Percentiles rank a stretch among this genome's conserved stretches.
Conservation (phyloP, 1,140 invertebrate genomes). For the Sinella curviseta region DNA sequence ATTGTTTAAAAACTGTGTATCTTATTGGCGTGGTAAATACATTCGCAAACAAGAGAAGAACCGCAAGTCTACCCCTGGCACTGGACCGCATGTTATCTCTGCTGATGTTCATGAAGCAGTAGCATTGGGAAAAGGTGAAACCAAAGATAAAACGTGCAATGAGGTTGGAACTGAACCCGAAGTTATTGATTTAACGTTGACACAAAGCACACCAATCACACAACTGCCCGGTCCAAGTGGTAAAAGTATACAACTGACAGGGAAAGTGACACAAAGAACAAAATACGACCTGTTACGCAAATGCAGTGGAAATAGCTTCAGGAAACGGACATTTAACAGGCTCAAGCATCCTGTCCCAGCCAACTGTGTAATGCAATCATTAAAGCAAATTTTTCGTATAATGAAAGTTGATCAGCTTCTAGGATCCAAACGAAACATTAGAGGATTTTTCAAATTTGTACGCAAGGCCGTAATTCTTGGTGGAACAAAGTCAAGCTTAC, state of each 20-base stretch:
- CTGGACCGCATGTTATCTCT: not conserved
- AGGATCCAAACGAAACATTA: constrained; percentile 31
- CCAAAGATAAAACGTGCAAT: not conserved
- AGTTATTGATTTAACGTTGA: not conserved
- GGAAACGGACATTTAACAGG: not conserved
- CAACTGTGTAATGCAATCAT: constrained; percentile 17
- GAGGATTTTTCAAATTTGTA: constrained; percentile 36
- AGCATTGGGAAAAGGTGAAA: not conserved
- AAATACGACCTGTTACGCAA: not conserved
- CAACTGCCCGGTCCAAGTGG: not conserved
- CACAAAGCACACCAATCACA: not conserved
- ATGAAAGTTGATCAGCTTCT: not conserved
- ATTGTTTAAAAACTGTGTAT: constrained; percentile 24
- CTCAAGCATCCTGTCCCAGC: constrained; percentile 23
- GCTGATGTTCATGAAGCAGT: not conserved
- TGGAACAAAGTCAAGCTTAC: constrained; percentile 27
- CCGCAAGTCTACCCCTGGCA: not conserved
- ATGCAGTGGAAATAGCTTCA: not conserved
- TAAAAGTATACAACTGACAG: not conserved
- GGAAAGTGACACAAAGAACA: not conserved
- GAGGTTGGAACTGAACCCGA: not conserved
- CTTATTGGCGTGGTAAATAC: not conserved
- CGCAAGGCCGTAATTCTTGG: constrained; percentile 32
- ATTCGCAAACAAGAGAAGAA: not conserved
- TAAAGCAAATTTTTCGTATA: constrained; percentile 34